Percentiles rank a stretch among this genome's conserved stretches.
These are phyloP conservation scores for Zeus faber DNA, from an alignment of 2,113 vertebrate species.

Conservation along the genomic window DNA sequence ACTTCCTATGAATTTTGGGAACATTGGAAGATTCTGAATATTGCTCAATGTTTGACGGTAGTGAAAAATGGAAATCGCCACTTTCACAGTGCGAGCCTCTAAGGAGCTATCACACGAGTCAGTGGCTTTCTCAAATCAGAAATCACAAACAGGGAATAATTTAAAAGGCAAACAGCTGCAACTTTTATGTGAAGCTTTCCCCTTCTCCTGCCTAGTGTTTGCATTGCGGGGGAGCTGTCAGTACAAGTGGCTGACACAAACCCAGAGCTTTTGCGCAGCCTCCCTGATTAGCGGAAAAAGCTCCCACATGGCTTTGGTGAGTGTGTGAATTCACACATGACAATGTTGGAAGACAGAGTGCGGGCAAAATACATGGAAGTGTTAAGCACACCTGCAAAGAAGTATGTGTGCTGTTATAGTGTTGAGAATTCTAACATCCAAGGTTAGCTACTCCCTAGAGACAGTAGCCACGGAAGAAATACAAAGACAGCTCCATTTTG, in stretches of 20 bases:
- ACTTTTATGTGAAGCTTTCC: slow-evolving; percentile 23
- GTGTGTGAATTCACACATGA: neutral
- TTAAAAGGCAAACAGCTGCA: slow-evolving; percentile 49
- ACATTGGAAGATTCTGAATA: slow-evolving; percentile 47
- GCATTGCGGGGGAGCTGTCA: slow-evolving; percentile 24
- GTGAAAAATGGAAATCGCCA: slow-evolving; percentile 53
- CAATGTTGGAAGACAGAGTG: neutral
- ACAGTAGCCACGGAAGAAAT: neutral
- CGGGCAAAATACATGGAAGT: neutral
- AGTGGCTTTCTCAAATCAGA: slow-evolving; percentile 45
- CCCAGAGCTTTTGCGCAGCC: slow-evolving; percentile 4
- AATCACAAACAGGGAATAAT: slow-evolving; percentile 46
- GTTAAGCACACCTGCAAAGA: slow-evolving; percentile 4
- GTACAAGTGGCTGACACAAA: neutral
- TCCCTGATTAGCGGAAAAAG: slow-evolving; percentile 22
- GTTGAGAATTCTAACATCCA: neutral
- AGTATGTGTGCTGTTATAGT: neutral
- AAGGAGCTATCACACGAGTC: slow-evolving; percentile 60
- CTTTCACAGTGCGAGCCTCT: slow-evolving; percentile 42
- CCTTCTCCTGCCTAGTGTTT: slow-evolving; percentile 27
- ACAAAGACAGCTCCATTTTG: slow-evolving; percentile 1
- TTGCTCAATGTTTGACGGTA: slow-evolving; percentile 42
- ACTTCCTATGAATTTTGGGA: slow-evolving; percentile 50
- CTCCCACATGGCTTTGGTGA: neutral
- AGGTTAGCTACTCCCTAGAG: neutral